Evolutionary conservation across 2,797 vertebrate species (phyloP).

Genomic region (Sebastes nivosus): DNA sequence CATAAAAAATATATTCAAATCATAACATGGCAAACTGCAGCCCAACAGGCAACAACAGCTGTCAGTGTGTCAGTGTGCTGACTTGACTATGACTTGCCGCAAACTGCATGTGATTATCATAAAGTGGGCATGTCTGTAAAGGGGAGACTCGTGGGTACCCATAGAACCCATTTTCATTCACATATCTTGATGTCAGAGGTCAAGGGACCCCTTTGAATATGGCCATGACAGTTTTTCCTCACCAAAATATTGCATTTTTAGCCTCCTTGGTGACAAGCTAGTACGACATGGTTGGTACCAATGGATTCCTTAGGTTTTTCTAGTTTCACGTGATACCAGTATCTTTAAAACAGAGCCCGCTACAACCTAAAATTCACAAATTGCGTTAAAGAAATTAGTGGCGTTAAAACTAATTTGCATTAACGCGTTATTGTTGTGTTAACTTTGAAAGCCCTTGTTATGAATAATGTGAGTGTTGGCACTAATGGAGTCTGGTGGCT

Average conservation of each 20-base stretch:
- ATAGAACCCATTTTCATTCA: too few relatives aligned
- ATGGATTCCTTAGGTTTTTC: neutral
- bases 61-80: too few relatives aligned
- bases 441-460: neutral
- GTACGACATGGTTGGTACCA: neutral
- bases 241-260: fast-evolving
- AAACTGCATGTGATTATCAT: too few relatives aligned
- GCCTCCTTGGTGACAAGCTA: neutral
- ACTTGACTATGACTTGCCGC: too few relatives aligned
- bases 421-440: neutral
- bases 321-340: neutral
- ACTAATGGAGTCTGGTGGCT: neutral
- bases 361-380: too few relatives aligned
- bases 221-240: neutral
- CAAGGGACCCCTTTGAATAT: fast-evolving
- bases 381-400: neutral
- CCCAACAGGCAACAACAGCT: too few relatives aligned
- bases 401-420: neutral
- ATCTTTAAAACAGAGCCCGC: too few relatives aligned
- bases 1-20: fast-evolving
- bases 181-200: fast-evolving
- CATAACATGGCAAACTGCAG: too few relatives aligned
- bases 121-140: too few relatives aligned
- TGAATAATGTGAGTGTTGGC: neutral
- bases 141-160: too few relatives aligned